phyloP scores from a whole-genome alignment of 2,113 vertebrate genomes.

The Apus apus region DNA sequence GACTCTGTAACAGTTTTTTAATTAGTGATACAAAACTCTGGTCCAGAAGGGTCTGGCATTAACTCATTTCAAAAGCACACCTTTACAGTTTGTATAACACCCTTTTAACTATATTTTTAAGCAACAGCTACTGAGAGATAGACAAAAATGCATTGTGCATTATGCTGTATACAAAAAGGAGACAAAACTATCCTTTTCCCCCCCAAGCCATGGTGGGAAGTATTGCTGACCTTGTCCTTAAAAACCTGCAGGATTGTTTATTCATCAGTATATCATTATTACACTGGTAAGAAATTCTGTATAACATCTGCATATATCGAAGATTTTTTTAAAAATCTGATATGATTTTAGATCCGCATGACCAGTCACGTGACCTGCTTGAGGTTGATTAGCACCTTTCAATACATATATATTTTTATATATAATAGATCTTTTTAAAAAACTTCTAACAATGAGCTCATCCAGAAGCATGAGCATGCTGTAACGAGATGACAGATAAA shows the following conservation, averaged over 20 bases:
- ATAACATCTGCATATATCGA: conserved; percentile 99
- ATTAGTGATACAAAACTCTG: conserved; percentile 63
- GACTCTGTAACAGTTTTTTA: conserved; percentile 70
- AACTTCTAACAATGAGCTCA: conserved; percentile 81
- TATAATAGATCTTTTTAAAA: conserved; percentile 84
- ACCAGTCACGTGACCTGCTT: conserved; percentile 98
- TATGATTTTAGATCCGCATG: conserved; percentile 99
- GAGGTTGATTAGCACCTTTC: conserved; percentile 99
- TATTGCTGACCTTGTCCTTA: conserved; percentile 95
- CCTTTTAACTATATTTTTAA: conserved; percentile 71
- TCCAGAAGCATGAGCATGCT: conserved; percentile 84
- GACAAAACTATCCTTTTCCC: conserved; percentile 85
- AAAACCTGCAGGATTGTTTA: conserved; percentile 93
- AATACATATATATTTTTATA: conserved; percentile 83
- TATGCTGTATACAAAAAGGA: conserved; percentile 81
- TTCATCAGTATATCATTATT: conserved; percentile 89
- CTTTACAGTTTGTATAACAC: conserved; percentile 74
- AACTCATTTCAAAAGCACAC: conserved; percentile 70
- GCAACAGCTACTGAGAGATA: conserved; percentile 78
- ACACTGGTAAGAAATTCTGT: conserved; percentile 97
- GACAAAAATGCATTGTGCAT: conserved; percentile 80
- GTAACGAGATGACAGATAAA: conserved; percentile 81
- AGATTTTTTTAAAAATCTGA: conserved; percentile 91
- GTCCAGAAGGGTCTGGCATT: conserved; percentile 68
- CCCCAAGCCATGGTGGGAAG: conserved; percentile 90